phyloP scores from a whole-genome alignment of 2,797 vertebrate genomes.

The Urocyon cinereoargenteus region DNA sequence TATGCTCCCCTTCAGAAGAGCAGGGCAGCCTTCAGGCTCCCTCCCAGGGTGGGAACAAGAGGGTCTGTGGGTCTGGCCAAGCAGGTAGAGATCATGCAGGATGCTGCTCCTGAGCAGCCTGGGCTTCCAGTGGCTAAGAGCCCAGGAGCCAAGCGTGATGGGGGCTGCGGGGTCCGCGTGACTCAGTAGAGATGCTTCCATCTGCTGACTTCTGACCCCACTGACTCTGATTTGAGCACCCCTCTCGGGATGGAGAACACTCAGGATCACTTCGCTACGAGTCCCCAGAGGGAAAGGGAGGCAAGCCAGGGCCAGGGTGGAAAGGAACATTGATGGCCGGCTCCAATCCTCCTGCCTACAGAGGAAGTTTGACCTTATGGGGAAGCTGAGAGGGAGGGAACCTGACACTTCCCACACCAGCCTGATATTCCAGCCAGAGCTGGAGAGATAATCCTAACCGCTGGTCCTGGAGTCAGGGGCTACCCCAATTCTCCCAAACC shows the following conservation, averaged over 20 bases:
- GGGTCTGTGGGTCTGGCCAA: not conserved
- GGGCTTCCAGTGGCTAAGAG: not conserved
- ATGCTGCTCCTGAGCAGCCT: not conserved
- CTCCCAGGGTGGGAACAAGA: not conserved
- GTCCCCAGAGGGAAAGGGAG: not conserved
- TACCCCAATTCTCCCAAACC: not conserved
- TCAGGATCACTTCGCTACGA: not conserved
- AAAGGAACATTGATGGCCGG: not conserved
- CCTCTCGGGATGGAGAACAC: not conserved
- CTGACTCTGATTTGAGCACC: not conserved
- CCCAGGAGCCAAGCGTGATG: not conserved
- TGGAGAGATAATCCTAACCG: not conserved
- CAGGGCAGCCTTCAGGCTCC: not conserved
- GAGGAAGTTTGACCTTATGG: not conserved
- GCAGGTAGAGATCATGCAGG: fast-evolving
- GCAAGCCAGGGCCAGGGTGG: not conserved
- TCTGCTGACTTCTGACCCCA: not conserved
- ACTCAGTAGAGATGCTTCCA: not conserved
- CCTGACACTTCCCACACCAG: too few relatives aligned
- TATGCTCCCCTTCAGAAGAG: not conserved
- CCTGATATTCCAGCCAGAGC: not conserved
- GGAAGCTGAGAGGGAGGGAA: not conserved
- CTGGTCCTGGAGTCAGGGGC: not conserved
- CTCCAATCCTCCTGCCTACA: not conserved
- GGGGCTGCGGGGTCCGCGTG: not conserved